phyloP scores from a whole-genome alignment of 1,140 invertebrate species.

The Pomacea maculata region DNA sequence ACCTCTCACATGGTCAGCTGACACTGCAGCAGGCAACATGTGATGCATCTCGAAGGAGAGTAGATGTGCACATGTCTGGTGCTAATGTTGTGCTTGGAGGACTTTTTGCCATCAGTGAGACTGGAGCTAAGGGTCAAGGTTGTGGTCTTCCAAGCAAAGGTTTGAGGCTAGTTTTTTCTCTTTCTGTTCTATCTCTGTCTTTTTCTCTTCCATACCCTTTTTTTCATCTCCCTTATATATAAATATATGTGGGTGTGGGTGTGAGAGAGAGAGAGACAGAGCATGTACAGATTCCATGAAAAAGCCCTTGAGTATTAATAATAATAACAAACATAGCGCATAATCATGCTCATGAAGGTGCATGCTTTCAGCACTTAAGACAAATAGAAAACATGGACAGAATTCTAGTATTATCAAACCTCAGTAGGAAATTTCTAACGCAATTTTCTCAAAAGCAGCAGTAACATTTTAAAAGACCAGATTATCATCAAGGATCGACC shows the following conservation, averaged over 20 bases:
- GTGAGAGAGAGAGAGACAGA: neutral
- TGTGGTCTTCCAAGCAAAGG: conserved; percentile 40
- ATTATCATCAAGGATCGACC: no score
- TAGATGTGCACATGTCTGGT: conserved; percentile 16
- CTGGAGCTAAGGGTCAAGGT: conserved; percentile 24
- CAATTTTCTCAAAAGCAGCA: no score
- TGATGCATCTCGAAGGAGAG: conserved; percentile 19
- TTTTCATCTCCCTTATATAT: neutral
- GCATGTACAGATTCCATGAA: neutral
- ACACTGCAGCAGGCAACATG: conserved; percentile 28
- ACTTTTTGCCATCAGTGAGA: conserved; percentile 28
- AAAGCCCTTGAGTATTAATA: neutral
- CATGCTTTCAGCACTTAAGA: neutral
- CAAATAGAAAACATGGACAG: neutral
- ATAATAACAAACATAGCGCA: neutral
- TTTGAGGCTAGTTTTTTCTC: conserved; percentile 11
- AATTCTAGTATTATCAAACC: neutral
- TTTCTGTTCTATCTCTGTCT: neutral
- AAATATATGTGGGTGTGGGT: neutral
- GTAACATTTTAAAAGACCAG: no score
- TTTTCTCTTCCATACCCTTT: neutral
- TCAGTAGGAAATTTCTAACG: no score
- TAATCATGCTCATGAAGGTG: neutral
- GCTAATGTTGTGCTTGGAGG: conserved; percentile 39
- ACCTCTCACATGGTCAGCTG: conserved; percentile 17